Percentiles rank a stretch among this genome's conserved stretches.
These are phyloP conservation scores for Julus scanicus DNA, from an alignment of 2,888 invertebrate genomes.

Conservation along the genomic window DNA sequence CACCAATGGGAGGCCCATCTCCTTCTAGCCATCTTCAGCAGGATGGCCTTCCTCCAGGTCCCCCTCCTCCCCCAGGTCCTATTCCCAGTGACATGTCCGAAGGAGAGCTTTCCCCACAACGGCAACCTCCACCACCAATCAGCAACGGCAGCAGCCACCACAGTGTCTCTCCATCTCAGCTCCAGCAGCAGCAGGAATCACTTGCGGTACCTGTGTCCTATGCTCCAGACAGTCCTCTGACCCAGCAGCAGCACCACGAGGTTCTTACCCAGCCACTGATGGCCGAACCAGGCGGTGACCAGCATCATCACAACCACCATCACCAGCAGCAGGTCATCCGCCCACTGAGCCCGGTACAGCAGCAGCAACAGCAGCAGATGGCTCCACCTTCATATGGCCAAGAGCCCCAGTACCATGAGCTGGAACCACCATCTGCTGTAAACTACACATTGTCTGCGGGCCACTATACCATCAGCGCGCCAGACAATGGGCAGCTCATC, in stretches of 20 bases:
- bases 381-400: not conserved
- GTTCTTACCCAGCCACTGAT: not conserved
- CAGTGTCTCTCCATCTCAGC: not conserved
- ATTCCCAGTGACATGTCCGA: not conserved
- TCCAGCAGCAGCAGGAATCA: not conserved
- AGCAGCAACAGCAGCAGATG: slow-evolving; percentile 19
- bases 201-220: not conserved
- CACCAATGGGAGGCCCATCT: not conserved
- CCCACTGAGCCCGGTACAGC: not conserved
- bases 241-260: slow-evolving; percentile 19
- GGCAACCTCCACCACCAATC: not conserved
- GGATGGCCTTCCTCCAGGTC: not conserved
- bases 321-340: not conserved
- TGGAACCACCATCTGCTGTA: not conserved
- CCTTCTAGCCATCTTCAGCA: not conserved
- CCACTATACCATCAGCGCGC: not conserved
- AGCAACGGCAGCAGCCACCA: not conserved
- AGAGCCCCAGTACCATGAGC: not conserved
- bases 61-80: not conserved
- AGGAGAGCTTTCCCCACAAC: not conserved
- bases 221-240: not conserved
- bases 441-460: not conserved
- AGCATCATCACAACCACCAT: no score
- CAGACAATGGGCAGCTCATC: not conserved
- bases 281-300: not conserved